A percentile compares a stretch with the other conserved stretches of the same genome.
Evolutionary conservation across 2,888 invertebrate species (phyloP).

Genomic region (Chrysolina americana): DNA sequence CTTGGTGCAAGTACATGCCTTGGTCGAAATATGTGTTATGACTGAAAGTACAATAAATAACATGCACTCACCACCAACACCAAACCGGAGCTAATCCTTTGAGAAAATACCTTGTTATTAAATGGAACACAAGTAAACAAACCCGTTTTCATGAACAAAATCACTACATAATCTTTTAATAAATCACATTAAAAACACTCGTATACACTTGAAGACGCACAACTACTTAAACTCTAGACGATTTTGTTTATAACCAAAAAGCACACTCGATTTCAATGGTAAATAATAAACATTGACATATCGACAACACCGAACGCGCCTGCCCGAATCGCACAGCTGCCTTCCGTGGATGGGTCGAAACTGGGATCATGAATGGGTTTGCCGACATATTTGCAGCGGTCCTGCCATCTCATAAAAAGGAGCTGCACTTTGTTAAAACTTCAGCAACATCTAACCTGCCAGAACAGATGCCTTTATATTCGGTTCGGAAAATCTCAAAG

Average conservation of each 20-base stretch:
- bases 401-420: constrained; percentile 40
- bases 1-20: background rate
- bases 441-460: background rate
- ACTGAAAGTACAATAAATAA: background rate
- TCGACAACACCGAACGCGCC: constrained; percentile 59
- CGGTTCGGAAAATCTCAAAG: no score
- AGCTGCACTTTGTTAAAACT: constrained; percentile 12
- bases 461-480: no score
- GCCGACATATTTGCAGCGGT: constrained; percentile 31
- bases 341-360: constrained; percentile 46
- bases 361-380: constrained; percentile 41
- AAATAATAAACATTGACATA: constrained; percentile 55
- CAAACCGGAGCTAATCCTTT: constrained; percentile 31
- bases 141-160: constrained; percentile 32
- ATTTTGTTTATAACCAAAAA: constrained; percentile 34
- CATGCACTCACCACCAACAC: constrained; percentile 31
- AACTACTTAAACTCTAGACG: constrained; percentile 1
- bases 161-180: constrained; percentile 32
- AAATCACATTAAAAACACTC: constrained; percentile 1
- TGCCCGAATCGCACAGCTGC: constrained; percentile 46
- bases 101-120: constrained; percentile 30
- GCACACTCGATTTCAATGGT: constrained; percentile 39
- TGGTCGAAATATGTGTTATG: no score
- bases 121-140: constrained; percentile 44
- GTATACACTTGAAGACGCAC: background rate